Evolutionary conservation across 1,140 invertebrate genomes (phyloP).

Genomic region (Drusus annulatus): DNA sequence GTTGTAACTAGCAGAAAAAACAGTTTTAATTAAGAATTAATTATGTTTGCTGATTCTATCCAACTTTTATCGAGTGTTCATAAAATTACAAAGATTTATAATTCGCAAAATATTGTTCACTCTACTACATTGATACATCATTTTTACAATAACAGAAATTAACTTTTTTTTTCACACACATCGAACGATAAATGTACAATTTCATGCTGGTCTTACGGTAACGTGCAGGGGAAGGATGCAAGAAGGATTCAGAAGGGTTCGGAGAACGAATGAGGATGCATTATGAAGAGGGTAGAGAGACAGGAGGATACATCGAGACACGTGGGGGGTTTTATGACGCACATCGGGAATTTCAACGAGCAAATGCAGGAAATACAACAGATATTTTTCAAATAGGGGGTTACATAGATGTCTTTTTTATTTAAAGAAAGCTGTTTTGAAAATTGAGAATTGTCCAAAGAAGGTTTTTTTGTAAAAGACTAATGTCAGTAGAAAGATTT

Average conservation of each 20-base stretch:
- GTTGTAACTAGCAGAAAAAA: too few relatives aligned
- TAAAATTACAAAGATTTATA: neutral
- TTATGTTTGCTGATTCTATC: neutral
- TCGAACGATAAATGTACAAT: neutral
- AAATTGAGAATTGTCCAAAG: too few relatives aligned
- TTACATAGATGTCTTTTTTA: neutral
- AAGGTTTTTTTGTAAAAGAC: too few relatives aligned
- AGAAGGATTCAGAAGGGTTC: neutral
- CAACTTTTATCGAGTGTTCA: neutral
- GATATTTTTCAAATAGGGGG: neutral
- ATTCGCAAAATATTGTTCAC: neutral
- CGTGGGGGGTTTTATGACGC: neutral
- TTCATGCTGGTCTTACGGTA: slow-evolving; percentile 8
- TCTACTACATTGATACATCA: neutral
- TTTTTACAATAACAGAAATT: neutral
- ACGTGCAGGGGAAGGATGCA: slow-evolving; percentile 17
- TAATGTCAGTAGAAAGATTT: too few relatives aligned
- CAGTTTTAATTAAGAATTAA: neutral
- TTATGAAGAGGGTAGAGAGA: neutral
- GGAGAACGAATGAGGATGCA: slow-evolving; percentile 8
- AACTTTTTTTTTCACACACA: neutral
- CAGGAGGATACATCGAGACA: neutral
- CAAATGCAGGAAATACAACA: slow-evolving; percentile 29
- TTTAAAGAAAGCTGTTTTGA: neutral
- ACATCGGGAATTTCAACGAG: neutral